Conservation (phyloP, 2,888 invertebrate species). For the Apamea anceps region DNA sequence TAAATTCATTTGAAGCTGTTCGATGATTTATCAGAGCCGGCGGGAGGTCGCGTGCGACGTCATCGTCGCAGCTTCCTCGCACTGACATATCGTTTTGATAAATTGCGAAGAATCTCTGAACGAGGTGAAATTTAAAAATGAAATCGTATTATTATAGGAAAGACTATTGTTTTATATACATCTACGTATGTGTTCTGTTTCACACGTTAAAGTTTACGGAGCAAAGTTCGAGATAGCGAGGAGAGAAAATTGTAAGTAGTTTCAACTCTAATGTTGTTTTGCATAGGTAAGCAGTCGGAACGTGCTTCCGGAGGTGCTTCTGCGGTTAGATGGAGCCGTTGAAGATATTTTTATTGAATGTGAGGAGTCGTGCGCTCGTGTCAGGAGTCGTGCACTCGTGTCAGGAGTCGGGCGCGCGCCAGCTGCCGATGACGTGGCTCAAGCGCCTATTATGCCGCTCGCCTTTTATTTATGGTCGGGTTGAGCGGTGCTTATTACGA, state of each 20-base stretch:
- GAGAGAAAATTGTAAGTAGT: slow-evolving; percentile 58
- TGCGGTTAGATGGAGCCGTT: slow-evolving; percentile 61
- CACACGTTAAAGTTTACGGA: slow-evolving; percentile 65
- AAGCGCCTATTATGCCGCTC: slow-evolving; percentile 82
- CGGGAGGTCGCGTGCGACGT: slow-evolving; percentile 78
- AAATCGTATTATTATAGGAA: slow-evolving; percentile 63
- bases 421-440: slow-evolving; percentile 85
- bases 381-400: slow-evolving; percentile 68
- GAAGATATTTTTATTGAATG: slow-evolving; percentile 79
- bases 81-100: slow-evolving; percentile 83
- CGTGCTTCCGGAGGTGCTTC: slow-evolving; percentile 58
- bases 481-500: slow-evolving; percentile 87
- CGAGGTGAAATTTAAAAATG: slow-evolving; percentile 79
- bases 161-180: slow-evolving; percentile 63
- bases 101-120: slow-evolving; percentile 82
- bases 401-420: slow-evolving; percentile 78
- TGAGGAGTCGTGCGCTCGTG: slow-evolving; percentile 70
- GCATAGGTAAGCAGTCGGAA: slow-evolving; percentile 65
- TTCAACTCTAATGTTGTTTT: slow-evolving; percentile 72
- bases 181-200: slow-evolving; percentile 46
- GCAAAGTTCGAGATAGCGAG: slow-evolving; percentile 67
- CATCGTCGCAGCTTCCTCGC: slow-evolving; percentile 79
- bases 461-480: slow-evolving; percentile 88
- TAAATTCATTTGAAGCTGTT: slow-evolving; percentile 80
- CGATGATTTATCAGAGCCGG: slow-evolving; percentile 83